These are phyloP conservation scores for Monochamus saltuarius DNA, from an alignment of 1,140 invertebrate species.

Conservation along the genomic window DNA sequence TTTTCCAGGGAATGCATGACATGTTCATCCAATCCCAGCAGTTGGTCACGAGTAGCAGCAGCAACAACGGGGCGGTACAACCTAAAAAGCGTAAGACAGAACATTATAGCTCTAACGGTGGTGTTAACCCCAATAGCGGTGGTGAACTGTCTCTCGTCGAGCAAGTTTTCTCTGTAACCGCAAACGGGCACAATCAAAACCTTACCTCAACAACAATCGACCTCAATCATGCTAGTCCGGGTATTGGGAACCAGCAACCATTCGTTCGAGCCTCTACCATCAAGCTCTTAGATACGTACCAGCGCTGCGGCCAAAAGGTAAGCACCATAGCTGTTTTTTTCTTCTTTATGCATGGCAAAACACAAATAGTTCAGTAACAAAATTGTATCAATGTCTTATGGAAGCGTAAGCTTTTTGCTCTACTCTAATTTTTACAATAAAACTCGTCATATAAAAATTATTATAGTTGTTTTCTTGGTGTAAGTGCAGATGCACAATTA, in stretches of 20 bases:
- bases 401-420: too few species aligned
- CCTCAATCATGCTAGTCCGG: slow-evolving; percentile 54
- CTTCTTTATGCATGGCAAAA: background rate
- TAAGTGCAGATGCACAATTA: too few species aligned
- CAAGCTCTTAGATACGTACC: slow-evolving; percentile 71
- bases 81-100: slow-evolving; percentile 27
- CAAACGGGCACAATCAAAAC: slow-evolving; percentile 16
- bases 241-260: slow-evolving; percentile 62
- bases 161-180: slow-evolving; percentile 32
- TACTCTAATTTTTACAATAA: too few species aligned
- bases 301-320: slow-evolving; percentile 70
- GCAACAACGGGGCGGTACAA: slow-evolving; percentile 30
- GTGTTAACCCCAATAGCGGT: slow-evolving; percentile 42
- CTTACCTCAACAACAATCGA: slow-evolving; percentile 7
- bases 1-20: slow-evolving; percentile 68
- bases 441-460: too few species aligned
- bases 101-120: slow-evolving; percentile 24
- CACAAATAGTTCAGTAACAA: too few species aligned
- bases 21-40: slow-evolving; percentile 71
- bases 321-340: slow-evolving; percentile 4
- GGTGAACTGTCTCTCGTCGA: slow-evolving; percentile 22
- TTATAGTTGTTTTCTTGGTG: too few species aligned
- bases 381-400: too few species aligned
- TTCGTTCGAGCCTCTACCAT: slow-evolving; percentile 70
- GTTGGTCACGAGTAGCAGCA: slow-evolving; percentile 59